A percentile compares a stretch with the other conserved stretches of the same genome.
These are phyloP conservation scores for Loxodonta africana DNA, from an alignment of 2,113 vertebrate genomes.

Conservation along the genomic window DNA sequence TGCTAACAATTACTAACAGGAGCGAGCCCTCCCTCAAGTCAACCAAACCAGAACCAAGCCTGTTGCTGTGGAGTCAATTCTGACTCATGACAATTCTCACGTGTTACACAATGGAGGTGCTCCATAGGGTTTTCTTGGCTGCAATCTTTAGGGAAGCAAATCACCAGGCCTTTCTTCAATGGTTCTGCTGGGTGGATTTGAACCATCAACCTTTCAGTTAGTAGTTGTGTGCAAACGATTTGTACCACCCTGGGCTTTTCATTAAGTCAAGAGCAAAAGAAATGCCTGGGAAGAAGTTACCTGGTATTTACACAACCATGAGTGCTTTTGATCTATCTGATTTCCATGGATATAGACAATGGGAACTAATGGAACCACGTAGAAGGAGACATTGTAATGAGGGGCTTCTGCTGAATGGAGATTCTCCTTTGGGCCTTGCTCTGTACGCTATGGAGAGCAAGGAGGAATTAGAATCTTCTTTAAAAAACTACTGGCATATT, in stretches of 20 bases:
- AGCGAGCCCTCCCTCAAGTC: not conserved
- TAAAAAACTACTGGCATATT: not conserved
- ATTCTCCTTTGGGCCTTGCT: not conserved
- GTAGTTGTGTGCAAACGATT: too few relatives aligned
- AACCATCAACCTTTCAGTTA: too few relatives aligned
- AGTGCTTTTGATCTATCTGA: conserved; percentile 16
- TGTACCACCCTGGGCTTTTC: not conserved
- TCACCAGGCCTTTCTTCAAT: too few relatives aligned
- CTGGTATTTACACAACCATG: not conserved
- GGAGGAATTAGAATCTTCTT: conserved; percentile 44
- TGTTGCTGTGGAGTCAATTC: too few relatives aligned
- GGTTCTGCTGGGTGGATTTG: too few relatives aligned
- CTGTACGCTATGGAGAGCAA: conserved; percentile 15
- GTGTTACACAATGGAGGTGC: too few relatives aligned
- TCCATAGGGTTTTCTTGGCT: too few relatives aligned
- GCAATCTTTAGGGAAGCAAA: too few relatives aligned
- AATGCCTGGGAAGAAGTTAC: conserved; percentile 35
- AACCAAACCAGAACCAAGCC: not conserved
- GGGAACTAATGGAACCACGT: conserved; percentile 25
- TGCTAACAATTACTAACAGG: not conserved
- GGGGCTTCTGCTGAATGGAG: conserved; percentile 11
- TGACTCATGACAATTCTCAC: too few relatives aligned
- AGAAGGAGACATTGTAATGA: not conserved
- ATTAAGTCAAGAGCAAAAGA: conserved; percentile 13
- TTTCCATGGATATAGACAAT: not conserved